Conservation (phyloP, 2,888 invertebrate genomes). For the Drosophila tanythrix region DNA sequence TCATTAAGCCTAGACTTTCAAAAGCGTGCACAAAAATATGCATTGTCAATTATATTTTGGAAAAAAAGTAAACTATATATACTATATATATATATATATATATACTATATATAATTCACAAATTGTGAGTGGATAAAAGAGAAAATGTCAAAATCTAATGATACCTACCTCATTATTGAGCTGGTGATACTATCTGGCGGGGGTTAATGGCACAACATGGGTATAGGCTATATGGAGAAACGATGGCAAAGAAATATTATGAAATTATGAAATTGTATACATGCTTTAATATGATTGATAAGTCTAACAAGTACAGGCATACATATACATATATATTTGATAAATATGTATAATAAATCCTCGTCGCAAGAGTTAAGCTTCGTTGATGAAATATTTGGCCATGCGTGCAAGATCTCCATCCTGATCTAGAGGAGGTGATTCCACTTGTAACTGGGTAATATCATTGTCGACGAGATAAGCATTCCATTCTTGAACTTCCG, state of each 20-base stretch:
- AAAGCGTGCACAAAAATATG: neutral
- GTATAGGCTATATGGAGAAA: neutral
- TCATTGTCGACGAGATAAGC: conserved; percentile 50
- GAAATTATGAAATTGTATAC: conserved; percentile 12
- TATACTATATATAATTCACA: no score
- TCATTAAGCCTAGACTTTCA: neutral
- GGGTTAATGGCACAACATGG: neutral
- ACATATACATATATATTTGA: no score
- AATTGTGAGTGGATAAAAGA: neutral
- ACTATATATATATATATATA: neutral
- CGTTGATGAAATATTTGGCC: conserved; percentile 51
- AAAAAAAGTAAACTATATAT: neutral
- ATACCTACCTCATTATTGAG: neutral
- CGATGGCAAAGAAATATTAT: neutral
- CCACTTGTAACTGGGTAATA: conserved; percentile 26
- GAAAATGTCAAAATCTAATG: neutral
- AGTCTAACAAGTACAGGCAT: conserved; percentile 17
- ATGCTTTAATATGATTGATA: conserved; percentile 1
- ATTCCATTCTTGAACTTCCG: conserved; percentile 80
- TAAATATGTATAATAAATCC: conserved; percentile 44
- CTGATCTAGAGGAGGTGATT: conserved; percentile 46
- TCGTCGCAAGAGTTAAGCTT: conserved; percentile 1
- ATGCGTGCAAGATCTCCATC: conserved; percentile 53
- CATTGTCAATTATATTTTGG: neutral
- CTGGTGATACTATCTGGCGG: neutral